Base-by-base conservation (phyloP, 2,797 vertebrate species). In the Carapus acus region DNA sequence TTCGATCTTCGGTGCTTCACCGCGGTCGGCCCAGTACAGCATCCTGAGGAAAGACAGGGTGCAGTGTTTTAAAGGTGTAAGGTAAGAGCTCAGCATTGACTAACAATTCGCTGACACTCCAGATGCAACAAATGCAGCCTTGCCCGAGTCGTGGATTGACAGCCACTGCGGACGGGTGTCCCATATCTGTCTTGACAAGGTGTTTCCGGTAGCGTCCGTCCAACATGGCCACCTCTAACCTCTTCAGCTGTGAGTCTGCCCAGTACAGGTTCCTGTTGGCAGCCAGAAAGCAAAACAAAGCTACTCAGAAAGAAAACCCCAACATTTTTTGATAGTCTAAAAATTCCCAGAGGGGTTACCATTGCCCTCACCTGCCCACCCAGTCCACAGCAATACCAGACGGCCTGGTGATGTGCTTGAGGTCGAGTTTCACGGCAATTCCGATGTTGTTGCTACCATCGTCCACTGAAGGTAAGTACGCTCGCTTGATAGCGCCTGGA, bases 161-260 rank as follows among this genome's bases (percentile, higher is more conserved):
- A 8, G 81, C 90, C 46, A 96, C 83, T 22, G 92, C 92, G 49
- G 90, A 90, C n/a, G 94, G 94, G 44, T 93, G 83, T 52, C 90
- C 90, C 44, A 96, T 55, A 0, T 84, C 80, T 7, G 90, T 88
- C 62, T 84, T 90, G 49, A 96, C 79, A 6, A 96, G 85, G 82
- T 92, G 92, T 72, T 93, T 96, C 75, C 91, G 89, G 73, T 96
- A 96, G 47, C 93, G 89, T 63, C 94, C 94, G 45, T 96, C 93
- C 77, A 94, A 79, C 74, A 89, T 80, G 49, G 93, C 91, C 65
- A 95, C 93, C 57, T 96, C 92, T 22, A 96, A 74, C 54, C 92
- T 87, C 62, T 86, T 91, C 49, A 88, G 73, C 33, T 65, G 87
- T 33, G 91, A 85, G 80, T 96, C 94, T 8, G 93, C 91, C 94